phyloP scores from a whole-genome alignment of 2,797 vertebrate species.

The Lutjanus argentimaculatus region DNA sequence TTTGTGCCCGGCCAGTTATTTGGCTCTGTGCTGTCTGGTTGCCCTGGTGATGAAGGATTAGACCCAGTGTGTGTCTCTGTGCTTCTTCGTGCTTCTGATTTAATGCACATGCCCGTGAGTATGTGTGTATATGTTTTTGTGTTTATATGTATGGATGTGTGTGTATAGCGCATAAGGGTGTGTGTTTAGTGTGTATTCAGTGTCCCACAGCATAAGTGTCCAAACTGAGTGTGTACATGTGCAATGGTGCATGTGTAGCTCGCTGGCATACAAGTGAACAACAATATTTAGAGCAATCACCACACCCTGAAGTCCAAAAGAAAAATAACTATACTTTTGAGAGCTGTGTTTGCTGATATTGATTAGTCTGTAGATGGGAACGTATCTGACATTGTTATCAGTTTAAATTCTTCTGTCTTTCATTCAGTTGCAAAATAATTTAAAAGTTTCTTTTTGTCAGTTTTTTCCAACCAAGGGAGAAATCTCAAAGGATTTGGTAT shows the following conservation, averaged over 20 bases:
- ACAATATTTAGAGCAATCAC: background rate
- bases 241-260: background rate
- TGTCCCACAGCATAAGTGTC: no score
- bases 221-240: background rate
- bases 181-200: background rate
- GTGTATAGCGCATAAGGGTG: background rate
- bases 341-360: no score
- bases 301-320: no score
- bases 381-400: no score
- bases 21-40: slow-evolving; percentile 20
- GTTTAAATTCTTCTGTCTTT: no score
- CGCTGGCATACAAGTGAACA: background rate
- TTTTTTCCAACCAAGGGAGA: no score
- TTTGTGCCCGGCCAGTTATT: slow-evolving; percentile 12
- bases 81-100: background rate
- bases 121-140: background rate
- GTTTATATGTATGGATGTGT: background rate
- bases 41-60: slow-evolving; percentile 26
- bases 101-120: background rate
- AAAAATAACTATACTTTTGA: no score
- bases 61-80: background rate
- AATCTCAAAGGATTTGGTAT: no score
- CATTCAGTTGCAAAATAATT: no score
- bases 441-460: no score
- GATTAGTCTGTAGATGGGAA: no score